Percentiles rank a stretch among this genome's conserved stretches.
Evolutionary conservation across 2,888 invertebrate genomes (phyloP).

Genomic region (Slavum lentiscoides): DNA sequence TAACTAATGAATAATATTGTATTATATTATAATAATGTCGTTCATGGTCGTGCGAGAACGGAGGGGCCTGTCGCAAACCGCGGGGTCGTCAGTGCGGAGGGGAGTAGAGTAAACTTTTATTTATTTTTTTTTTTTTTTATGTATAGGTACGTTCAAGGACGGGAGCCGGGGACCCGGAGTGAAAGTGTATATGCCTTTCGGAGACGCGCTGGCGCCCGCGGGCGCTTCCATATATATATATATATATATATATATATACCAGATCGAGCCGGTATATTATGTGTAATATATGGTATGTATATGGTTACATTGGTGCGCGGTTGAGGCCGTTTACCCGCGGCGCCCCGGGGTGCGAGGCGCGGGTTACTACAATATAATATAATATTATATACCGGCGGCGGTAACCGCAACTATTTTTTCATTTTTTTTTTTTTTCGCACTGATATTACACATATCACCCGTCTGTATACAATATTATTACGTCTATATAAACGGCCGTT

Average conservation of each 20-base stretch:
- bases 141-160: constrained; percentile 33
- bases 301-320: too few species aligned
- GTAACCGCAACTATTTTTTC: too few species aligned
- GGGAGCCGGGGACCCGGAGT: constrained; percentile 31
- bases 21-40: constrained; percentile 9
- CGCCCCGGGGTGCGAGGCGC: background rate
- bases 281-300: too few species aligned
- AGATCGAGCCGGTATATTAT: too few species aligned
- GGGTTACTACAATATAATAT: too few species aligned
- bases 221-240: constrained; percentile 48
- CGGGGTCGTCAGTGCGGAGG: background rate
- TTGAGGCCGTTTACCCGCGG: constrained; percentile 44
- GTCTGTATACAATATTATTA: too few species aligned
- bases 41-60: constrained; percentile 41
- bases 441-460: too few species aligned
- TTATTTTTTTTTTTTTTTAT: background rate
- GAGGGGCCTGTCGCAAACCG: background rate
- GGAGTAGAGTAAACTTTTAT: constrained; percentile 28
- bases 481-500: too few species aligned
- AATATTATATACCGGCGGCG: background rate
- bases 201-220: constrained; percentile 46
- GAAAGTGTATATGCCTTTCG: constrained; percentile 42
- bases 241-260: too few species aligned
- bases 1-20: too few species aligned
- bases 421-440: too few species aligned